Evolutionary conservation across 2,888 invertebrate genomes (phyloP), one percentile per base, ranked within the genome.

Genomic region (Rhaphigaster nebulosa): DNA sequence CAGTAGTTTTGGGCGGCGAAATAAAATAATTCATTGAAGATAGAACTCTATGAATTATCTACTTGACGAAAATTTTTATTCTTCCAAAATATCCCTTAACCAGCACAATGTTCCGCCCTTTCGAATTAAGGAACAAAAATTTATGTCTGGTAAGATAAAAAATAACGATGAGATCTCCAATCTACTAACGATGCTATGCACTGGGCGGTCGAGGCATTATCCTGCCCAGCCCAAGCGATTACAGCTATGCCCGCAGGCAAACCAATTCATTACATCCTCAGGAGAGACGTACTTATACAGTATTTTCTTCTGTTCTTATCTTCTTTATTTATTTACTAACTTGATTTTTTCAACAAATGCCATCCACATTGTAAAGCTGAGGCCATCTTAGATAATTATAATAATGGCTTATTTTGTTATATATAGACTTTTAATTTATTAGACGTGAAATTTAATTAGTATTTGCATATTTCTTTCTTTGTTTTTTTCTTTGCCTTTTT

Each of bases 261-360:
- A 70, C 70, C 70, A 70, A 70, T 70, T 70, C 70, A 70, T 70
- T 70, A 70, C 34, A 4, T 70, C 70, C 34, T 5, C n/a, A 65
- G 60, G 70, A 34, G 5, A 15, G 13, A n/a, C n/a, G n/a, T 70
- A 34, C 70, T 70, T 70, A 70, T 34, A 34, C 18, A 18, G 29
- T 34, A 70, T 70, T 34, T 34, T 70, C 70, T 65, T 65, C 60
- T 10, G 12, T 65, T 65, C 60, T 70, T 70, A 34, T 34, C 70
- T 70, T 34, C 65, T 34, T 65, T 34, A 65, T 65, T 65, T 70
- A 34, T 60, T n/a, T n/a, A 60, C 13, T 60, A 56, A 26, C 26
- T 12, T 3, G 0, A 12, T 34, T 34, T 34, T 70, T 70, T 34
- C 18, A 70, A 70, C 70, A 34, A 70, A 70, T 70, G 34, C 34